These are phyloP conservation scores for Pherbina coryleti DNA, from an alignment of 2,888 invertebrate genomes.

Conservation along the genomic window DNA sequence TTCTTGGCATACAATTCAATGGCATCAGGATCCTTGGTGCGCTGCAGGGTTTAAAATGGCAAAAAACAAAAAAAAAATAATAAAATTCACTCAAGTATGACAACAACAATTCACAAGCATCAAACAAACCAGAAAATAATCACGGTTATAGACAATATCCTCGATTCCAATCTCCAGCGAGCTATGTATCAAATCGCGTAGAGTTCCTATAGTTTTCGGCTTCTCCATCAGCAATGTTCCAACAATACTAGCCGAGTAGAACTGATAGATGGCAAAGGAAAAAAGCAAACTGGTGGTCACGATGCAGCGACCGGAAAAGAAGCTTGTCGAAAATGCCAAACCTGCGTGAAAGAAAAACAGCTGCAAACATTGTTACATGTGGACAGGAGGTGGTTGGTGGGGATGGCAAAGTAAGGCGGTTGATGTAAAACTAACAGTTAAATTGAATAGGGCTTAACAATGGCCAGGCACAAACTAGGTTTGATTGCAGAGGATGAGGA, in stretches of 20 bases:
- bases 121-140: constrained; percentile 74
- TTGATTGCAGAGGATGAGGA: too few species aligned
- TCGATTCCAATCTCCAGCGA: constrained; percentile 75
- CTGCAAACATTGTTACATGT: background rate
- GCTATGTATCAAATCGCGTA: constrained; percentile 74
- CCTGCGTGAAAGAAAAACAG: constrained; percentile 43
- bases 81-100: background rate
- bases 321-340: constrained; percentile 62
- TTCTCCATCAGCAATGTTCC: constrained; percentile 76
- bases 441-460: too few species aligned
- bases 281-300: constrained; percentile 73
- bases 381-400: background rate
- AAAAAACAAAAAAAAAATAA: background rate
- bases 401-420: background rate
- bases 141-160: constrained; percentile 75
- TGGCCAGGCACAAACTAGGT: too few species aligned
- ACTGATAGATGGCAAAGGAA: constrained; percentile 76
- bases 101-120: background rate
- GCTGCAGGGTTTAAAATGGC: constrained; percentile 70
- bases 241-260: constrained; percentile 79
- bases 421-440: too few species aligned
- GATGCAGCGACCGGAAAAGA: constrained; percentile 72
- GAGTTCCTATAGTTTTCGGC: constrained; percentile 74
- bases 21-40: constrained; percentile 75
- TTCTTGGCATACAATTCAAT: constrained; percentile 74